Evolutionary conservation across 1,140 invertebrate species (phyloP).

Genomic region (Meloidogyne exigua): DNA sequence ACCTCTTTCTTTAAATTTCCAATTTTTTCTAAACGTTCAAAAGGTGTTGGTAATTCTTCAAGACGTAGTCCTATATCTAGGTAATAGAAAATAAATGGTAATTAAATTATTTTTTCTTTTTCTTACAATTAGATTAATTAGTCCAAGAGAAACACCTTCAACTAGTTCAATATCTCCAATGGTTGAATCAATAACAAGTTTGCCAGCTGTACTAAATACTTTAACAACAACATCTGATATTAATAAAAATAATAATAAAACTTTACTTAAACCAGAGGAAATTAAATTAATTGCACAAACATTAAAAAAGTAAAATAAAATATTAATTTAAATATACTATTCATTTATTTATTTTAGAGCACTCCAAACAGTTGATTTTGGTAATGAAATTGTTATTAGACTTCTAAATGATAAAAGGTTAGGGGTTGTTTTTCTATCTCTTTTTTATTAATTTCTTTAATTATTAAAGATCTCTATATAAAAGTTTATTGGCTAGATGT

Average conservation of each 20-base stretch:
- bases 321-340: not conserved
- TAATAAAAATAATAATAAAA: not conserved
- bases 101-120: no score
- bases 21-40: not conserved
- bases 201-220: not conserved
- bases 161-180: conserved; percentile 4
- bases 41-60: not conserved
- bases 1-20: conserved; percentile 10
- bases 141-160: not conserved
- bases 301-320: not conserved
- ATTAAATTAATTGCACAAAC: conserved; percentile 7
- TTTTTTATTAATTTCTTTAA: not conserved
- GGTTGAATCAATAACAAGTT: conserved; percentile 1
- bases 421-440: no score
- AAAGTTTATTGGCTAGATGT: conserved; percentile 24
- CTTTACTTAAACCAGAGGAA: conserved; percentile 4
- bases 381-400: conserved; percentile 23
- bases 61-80: not conserved
- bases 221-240: not conserved
- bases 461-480: conserved; percentile 17
- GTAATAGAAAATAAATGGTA: not conserved
- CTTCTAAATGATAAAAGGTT: conserved; percentile 26
- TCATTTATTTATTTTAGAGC: conserved; percentile 14
- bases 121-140: not conserved
- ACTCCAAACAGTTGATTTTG: conserved; percentile 18